A percentile compares a stretch with the other conserved stretches of the same genome.
These are phyloP conservation scores for Calyptomena viridis DNA, from an alignment of 2,113 vertebrate genomes.

Conservation along the genomic window DNA sequence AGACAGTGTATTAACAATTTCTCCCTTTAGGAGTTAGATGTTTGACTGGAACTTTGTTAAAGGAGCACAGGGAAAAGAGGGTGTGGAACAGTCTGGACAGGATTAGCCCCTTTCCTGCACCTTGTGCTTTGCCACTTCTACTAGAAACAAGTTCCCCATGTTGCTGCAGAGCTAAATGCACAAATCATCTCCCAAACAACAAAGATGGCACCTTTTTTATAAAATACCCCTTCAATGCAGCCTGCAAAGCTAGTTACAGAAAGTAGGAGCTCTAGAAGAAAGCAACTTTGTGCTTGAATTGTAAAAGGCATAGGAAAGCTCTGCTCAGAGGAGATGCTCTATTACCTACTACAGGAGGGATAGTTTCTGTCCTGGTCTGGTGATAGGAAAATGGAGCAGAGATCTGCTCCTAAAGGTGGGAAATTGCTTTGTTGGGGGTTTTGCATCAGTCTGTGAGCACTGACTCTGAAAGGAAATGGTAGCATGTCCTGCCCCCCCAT, in stretches of 20 bases:
- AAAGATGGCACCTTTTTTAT: neutral
- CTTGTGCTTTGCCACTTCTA: neutral
- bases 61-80: neutral
- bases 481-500: neutral
- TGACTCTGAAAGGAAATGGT: neutral
- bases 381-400: neutral
- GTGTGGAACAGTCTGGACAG: neutral
- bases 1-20: neutral
- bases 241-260: neutral
- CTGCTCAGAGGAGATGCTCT: neutral
- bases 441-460: neutral
- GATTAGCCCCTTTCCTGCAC: neutral
- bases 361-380: neutral
- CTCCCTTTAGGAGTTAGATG: neutral
- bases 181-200: neutral
- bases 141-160: neutral
- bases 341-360: neutral
- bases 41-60: neutral
- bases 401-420: neutral
- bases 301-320: neutral
- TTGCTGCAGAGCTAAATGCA: neutral
- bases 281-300: neutral
- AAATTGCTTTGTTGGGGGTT: neutral
- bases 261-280: neutral
- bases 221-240: neutral